Conservation (phyloP, 2,113 vertebrate genomes). For the Oceanites oceanicus region DNA sequence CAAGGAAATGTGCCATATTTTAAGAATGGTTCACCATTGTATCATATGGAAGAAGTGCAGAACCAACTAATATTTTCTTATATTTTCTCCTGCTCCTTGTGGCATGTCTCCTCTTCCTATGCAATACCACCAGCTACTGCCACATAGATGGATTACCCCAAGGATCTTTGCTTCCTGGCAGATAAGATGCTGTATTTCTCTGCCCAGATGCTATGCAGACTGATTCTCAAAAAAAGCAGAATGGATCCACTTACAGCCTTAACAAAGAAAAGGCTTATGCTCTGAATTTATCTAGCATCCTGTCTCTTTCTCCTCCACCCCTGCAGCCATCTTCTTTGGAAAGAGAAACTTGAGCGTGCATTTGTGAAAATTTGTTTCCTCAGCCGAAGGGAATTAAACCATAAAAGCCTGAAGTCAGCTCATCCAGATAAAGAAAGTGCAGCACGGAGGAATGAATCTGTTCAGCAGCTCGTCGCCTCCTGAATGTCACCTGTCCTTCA, state of each 20-base stretch:
- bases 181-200: background rate
- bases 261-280: background rate
- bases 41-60: background rate
- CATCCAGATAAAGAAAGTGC: conserved; percentile 46
- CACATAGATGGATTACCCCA: background rate
- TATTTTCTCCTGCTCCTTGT: background rate
- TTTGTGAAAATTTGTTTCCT: conserved; percentile 51
- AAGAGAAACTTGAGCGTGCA: background rate
- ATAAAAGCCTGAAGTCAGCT: conserved; percentile 40
- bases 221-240: background rate
- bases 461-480: background rate
- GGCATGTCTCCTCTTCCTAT: background rate
- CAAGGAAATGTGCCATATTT: background rate
- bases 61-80: background rate
- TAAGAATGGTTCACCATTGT: background rate
- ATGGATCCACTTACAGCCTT: background rate
- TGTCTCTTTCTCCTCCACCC: background rate
- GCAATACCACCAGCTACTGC: background rate
- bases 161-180: background rate
- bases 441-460: conserved; percentile 31
- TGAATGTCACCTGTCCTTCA: conserved; percentile 51
- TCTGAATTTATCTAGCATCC: background rate
- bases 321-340: conserved; percentile 2
- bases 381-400: conserved; percentile 61
- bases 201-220: background rate